These are phyloP conservation scores for Nothoprocta pentlandii DNA, from an alignment of 2,113 vertebrate species.

Conservation along the genomic window DNA sequence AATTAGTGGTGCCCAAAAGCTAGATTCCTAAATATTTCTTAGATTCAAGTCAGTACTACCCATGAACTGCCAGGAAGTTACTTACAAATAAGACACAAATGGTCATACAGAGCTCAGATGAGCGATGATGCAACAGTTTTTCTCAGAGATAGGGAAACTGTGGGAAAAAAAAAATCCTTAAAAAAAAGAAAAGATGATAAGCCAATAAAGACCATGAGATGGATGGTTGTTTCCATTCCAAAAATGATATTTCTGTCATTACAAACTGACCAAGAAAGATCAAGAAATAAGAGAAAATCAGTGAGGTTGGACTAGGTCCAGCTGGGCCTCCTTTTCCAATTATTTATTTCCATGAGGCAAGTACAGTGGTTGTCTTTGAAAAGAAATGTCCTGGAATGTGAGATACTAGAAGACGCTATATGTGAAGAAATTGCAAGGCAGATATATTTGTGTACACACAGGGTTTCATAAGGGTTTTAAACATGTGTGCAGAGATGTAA, in stretches of 20 bases:
- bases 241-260: neutral
- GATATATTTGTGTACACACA: neutral
- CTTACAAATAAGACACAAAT: neutral
- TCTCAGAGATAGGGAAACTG: neutral
- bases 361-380: neutral
- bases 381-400: neutral
- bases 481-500: rapidly evolving
- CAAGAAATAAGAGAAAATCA: neutral
- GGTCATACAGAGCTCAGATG: neutral
- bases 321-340: neutral
- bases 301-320: neutral
- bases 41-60: neutral
- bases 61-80: neutral
- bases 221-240: neutral
- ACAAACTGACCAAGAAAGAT: neutral
- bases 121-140: neutral
- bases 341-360: neutral
- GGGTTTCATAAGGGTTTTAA: neutral
- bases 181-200: neutral
- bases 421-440: rapidly evolving
- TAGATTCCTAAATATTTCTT: rapidly evolving
- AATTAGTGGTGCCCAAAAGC: neutral
- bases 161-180: neutral
- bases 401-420: neutral
- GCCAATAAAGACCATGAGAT: neutral